phyloP scores from a whole-genome alignment of 1,140 invertebrate genomes.

The Lepidotrigona ventralis region DNA sequence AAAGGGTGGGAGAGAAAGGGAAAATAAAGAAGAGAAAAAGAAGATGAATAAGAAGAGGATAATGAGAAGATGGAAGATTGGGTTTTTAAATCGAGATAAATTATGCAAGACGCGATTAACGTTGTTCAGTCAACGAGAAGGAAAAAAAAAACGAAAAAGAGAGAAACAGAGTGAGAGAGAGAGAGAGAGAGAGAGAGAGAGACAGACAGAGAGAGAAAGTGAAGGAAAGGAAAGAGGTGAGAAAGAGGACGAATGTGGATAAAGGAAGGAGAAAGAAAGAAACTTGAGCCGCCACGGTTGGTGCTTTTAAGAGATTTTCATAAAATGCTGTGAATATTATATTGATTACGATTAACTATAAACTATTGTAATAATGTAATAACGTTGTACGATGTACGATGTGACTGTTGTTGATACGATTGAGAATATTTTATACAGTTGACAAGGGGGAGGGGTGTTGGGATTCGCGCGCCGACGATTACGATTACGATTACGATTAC shows the following conservation, averaged over 20 bases:
- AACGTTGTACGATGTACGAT: conserved; percentile 78
- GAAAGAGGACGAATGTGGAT: conserved; percentile 7
- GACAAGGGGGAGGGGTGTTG: conserved; percentile 59
- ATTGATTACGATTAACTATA: conserved; percentile 79
- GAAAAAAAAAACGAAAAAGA: not conserved
- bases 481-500: not conserved
- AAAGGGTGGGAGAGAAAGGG: conserved; percentile 34
- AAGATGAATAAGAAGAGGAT: conserved; percentile 42
- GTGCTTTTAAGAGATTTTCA: conserved; percentile 80
- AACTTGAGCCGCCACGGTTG: conserved; percentile 75
- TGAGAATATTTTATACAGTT: conserved; percentile 80
- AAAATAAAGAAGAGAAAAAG: conserved; percentile 26
- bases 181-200: not conserved
- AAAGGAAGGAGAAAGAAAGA: not conserved
- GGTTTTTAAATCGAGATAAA: conserved; percentile 25
- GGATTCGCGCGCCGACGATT: conserved; percentile 28
- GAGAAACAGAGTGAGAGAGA: not conserved
- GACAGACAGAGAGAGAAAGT: not conserved
- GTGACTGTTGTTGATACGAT: conserved; percentile 79
- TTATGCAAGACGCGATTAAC: not conserved
- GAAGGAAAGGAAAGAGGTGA: not conserved
- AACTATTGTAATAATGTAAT: conserved; percentile 79
- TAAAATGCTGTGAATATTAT: conserved; percentile 81
- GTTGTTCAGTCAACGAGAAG: not conserved
- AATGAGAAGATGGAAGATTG: conserved; percentile 26